These are phyloP conservation scores for Druon quercuslanigerum DNA, from an alignment of 1,140 invertebrate genomes.

Conservation along the genomic window DNA sequence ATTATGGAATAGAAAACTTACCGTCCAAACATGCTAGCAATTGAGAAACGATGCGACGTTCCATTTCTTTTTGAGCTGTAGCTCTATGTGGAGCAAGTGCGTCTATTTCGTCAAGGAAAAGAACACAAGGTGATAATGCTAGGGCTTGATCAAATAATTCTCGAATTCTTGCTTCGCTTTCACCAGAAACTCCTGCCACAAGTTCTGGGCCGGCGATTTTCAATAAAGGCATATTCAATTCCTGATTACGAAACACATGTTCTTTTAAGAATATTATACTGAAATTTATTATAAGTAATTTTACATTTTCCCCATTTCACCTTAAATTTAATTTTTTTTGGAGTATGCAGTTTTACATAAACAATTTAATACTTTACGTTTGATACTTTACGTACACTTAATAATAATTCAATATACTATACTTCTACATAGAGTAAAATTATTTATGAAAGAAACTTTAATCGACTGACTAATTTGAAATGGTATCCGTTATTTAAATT, in stretches of 20 bases:
- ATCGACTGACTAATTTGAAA: too few relatives aligned
- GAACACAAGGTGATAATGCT: constrained; percentile 84
- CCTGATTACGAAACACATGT: constrained; percentile 64
- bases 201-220: constrained; percentile 93
- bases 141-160: constrained; percentile 92
- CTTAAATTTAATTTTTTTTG: too few relatives aligned
- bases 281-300: too few relatives aligned
- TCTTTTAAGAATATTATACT: too few relatives aligned
- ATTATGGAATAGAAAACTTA: constrained; percentile 36
- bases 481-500: too few relatives aligned
- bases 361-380: too few relatives aligned
- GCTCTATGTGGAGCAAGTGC: constrained; percentile 91
- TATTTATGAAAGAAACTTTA: too few relatives aligned
- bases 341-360: too few relatives aligned
- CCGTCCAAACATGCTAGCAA: constrained; percentile 78
- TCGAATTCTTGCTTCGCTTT: constrained; percentile 94
- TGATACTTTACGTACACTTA: too few relatives aligned
- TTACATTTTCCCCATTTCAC: too few relatives aligned
- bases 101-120: constrained; percentile 98
- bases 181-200: constrained; percentile 95
- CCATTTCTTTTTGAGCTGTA: constrained; percentile 95
- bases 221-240: constrained; percentile 85
- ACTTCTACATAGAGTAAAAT: too few relatives aligned
- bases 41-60: constrained; percentile 94
- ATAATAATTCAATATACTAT: too few relatives aligned